These are phyloP conservation scores for Perodicticus potto DNA, from an alignment of 2,797 vertebrate genomes.

Conservation along the genomic window DNA sequence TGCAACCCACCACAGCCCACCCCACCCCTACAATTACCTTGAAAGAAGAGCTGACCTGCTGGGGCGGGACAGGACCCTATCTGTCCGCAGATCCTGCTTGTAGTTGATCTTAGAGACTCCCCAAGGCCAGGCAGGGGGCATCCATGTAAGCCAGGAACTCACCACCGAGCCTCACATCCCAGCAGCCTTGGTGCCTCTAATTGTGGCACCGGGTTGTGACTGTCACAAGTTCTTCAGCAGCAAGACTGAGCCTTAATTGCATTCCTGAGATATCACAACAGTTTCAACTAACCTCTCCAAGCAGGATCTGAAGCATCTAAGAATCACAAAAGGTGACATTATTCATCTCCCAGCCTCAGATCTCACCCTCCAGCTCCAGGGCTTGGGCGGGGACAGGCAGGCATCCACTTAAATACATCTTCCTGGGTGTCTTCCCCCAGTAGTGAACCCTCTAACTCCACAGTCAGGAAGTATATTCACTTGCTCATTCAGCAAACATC, in stretches of 20 bases:
- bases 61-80: accelerated
- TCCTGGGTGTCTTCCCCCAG: background rate
- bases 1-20: background rate
- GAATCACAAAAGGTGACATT: background rate
- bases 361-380: background rate
- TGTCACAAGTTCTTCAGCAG: background rate
- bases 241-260: background rate
- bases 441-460: background rate
- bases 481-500: slow-evolving; percentile 5
- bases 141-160: background rate
- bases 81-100: background rate
- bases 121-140: accelerated
- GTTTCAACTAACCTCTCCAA: slow-evolving; percentile 14
- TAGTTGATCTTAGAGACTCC: background rate
- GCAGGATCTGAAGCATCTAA: background rate
- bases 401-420: background rate
- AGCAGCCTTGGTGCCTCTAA: background rate
- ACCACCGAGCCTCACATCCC: background rate
- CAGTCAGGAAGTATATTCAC: background rate
- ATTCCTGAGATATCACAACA: slow-evolving; percentile 45
- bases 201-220: background rate
- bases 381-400: background rate
- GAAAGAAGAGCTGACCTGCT: slow-evolving; percentile 52
- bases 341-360: background rate
- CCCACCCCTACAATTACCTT: background rate